Percentiles rank a stretch among this genome's conserved stretches.
Conservation (phyloP, 2,113 vertebrate genomes). For the Romanogobio albipinnatus region DNA sequence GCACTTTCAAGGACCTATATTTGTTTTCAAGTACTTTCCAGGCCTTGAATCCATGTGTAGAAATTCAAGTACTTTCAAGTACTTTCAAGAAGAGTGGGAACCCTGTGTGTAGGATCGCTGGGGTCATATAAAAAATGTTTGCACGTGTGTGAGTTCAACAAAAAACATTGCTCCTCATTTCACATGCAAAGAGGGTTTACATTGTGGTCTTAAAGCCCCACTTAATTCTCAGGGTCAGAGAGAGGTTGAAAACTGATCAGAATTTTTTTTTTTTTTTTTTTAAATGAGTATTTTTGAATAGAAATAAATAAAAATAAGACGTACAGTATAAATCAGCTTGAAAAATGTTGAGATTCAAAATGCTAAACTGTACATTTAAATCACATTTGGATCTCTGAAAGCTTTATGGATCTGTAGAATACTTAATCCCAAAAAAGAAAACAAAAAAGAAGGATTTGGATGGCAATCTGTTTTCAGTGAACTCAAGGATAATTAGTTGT, state of each 20-base stretch:
- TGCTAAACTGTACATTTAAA: not conserved
- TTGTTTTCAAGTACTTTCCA: too few relatives aligned
- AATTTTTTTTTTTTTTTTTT: too few relatives aligned
- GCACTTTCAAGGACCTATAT: too few relatives aligned
- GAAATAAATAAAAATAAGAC: not conserved
- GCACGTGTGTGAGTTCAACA: not conserved
- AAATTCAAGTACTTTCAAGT: too few relatives aligned
- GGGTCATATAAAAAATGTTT: not conserved
- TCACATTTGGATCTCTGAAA: not conserved
- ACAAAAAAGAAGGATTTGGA: not conserved
- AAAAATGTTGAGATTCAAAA: not conserved
- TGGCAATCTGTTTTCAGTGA: not conserved
- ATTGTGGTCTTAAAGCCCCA: not conserved
- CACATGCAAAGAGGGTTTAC: not conserved
- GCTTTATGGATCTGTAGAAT: not conserved
- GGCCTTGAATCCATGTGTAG: too few relatives aligned
- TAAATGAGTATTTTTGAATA: not conserved
- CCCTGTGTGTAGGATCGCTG: not conserved
- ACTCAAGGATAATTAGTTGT: not conserved
- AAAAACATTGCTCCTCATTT: not conserved
- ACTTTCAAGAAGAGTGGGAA: too few relatives aligned
- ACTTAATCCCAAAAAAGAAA: too few relatives aligned
- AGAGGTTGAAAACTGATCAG: not conserved
- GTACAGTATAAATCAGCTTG: not conserved
- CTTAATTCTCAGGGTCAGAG: not conserved